Conservation (phyloP, 2,888 invertebrate species). For the Diadegma fenestrale region DNA sequence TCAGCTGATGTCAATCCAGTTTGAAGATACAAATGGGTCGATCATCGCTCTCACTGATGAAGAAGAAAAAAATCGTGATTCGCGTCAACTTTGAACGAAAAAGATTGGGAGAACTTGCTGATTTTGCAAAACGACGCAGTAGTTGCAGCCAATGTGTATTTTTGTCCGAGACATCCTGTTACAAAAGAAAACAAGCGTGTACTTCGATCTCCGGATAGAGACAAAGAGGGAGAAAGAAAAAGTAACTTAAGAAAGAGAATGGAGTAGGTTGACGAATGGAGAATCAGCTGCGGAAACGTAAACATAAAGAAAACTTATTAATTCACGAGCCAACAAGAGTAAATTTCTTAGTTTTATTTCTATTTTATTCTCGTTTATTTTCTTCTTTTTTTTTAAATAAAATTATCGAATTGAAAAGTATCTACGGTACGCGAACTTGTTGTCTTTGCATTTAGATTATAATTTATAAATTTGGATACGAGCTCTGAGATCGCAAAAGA, state of each 20-base stretch:
- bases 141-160: constrained; percentile 44
- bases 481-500: constrained; percentile 66
- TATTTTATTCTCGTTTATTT: constrained; percentile 51
- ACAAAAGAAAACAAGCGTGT: constrained; percentile 39
- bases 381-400: constrained; percentile 20
- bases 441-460: constrained; percentile 66
- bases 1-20: constrained; percentile 22
- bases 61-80: constrained; percentile 19
- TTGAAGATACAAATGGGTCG: constrained; percentile 5
- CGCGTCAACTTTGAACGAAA: constrained; percentile 34
- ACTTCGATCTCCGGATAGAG: constrained; percentile 35
- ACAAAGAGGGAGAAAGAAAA: neutral
- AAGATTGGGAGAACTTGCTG: constrained; percentile 14
- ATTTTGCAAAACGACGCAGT: constrained; percentile 25
- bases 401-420: constrained; percentile 50
- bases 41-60: constrained; percentile 20
- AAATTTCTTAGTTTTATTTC: constrained; percentile 60
- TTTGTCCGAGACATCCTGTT: constrained; percentile 44
- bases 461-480: constrained; percentile 70
- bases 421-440: constrained; percentile 65
- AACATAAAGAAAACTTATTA: constrained; percentile 54
- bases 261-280: constrained; percentile 16
- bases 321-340: constrained; percentile 50
- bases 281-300: constrained; percentile 46
- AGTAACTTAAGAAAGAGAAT: neutral